These are phyloP conservation scores for Oithona nana DNA, from an alignment of 2,888 invertebrate genomes.

Conservation along the genomic window DNA sequence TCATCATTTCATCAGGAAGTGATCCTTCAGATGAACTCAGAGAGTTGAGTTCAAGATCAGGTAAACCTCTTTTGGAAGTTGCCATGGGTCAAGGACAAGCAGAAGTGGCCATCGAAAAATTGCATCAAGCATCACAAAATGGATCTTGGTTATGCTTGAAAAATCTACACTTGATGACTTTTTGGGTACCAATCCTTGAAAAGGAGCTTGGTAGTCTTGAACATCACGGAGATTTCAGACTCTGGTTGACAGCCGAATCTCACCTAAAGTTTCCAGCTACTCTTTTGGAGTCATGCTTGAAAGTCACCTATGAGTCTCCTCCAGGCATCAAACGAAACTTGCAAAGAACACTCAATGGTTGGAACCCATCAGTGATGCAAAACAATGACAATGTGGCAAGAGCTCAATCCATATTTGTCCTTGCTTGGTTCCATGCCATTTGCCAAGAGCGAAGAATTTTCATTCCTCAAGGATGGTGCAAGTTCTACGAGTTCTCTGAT, in stretches of 20 bases:
- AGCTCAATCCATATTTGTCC: conserved; percentile 42
- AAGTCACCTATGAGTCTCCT: conserved; percentile 60
- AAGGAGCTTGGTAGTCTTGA: conserved; percentile 39
- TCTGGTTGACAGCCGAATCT: conserved; percentile 75
- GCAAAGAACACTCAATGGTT: conserved; percentile 49
- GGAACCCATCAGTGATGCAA: conserved; percentile 35
- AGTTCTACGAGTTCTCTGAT: conserved; percentile 68
- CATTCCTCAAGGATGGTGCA: conserved; percentile 81
- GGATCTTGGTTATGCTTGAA: conserved; percentile 62
- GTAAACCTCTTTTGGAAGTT: conserved; percentile 31
- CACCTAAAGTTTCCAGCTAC: conserved; percentile 52
- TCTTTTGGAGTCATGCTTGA: conserved; percentile 54
- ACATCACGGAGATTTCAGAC: conserved; percentile 39
- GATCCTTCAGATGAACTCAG: conserved; percentile 70
- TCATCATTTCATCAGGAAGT: conserved; percentile 68
- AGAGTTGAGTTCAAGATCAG: conserved; percentile 36
- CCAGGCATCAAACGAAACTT: conserved; percentile 67
- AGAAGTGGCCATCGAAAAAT: conserved; percentile 37
- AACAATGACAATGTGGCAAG: conserved; percentile 23
- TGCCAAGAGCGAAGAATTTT: conserved; percentile 70
- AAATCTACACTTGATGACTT: conserved; percentile 55
- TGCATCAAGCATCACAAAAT: conserved; percentile 38
- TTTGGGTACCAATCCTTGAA: conserved; percentile 47
- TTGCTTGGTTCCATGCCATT: conserved; percentile 73
- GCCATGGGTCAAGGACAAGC: conserved; percentile 65